Evolutionary conservation across 1,140 invertebrate species (phyloP).

Genomic region (Euura lappo): DNA sequence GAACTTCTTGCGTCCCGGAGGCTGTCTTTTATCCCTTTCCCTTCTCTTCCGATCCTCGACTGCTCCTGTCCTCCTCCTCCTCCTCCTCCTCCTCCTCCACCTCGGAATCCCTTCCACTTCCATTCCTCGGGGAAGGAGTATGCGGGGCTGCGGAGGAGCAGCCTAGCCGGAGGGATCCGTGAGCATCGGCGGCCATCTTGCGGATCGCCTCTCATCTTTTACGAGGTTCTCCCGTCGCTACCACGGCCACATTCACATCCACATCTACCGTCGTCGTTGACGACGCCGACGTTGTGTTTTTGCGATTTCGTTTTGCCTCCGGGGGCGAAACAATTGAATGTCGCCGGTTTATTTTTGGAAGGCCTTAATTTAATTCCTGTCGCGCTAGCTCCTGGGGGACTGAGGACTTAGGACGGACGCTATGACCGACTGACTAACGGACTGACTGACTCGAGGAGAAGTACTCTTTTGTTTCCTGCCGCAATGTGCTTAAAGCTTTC

Average conservation of each 20-base stretch:
- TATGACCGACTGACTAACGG: constrained; percentile 10
- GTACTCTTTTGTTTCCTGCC: constrained; percentile 43
- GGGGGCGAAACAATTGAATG: constrained; percentile 43
- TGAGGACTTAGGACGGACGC: constrained; percentile 12
- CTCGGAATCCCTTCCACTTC: constrained; percentile 12
- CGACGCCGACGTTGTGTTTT: constrained; percentile 8
- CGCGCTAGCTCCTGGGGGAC: constrained; percentile 15
- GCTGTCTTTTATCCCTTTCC: constrained; percentile 32
- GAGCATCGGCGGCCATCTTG: constrained; percentile 38
- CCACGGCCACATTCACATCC: neutral
- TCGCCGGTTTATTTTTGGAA: constrained; percentile 50
- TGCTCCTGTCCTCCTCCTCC: constrained; percentile 20
- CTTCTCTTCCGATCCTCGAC: constrained; percentile 13
- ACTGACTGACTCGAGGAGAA: constrained; percentile 23
- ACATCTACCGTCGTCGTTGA: too few relatives aligned
- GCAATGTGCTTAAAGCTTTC: neutral
- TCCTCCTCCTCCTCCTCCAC: neutral
- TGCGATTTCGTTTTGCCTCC: constrained; percentile 29
- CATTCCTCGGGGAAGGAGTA: neutral
- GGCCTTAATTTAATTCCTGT: constrained; percentile 46
- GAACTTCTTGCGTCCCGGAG: constrained; percentile 23
- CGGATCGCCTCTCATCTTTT: constrained; percentile 48
- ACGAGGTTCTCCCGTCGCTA: constrained; percentile 29
- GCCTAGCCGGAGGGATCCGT: neutral
- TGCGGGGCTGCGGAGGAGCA: constrained; percentile 2